Evolutionary conservation across 2,113 vertebrate genomes (phyloP), one percentile per base, ranked within the genome.

Genomic region (Myotis davidii): DNA sequence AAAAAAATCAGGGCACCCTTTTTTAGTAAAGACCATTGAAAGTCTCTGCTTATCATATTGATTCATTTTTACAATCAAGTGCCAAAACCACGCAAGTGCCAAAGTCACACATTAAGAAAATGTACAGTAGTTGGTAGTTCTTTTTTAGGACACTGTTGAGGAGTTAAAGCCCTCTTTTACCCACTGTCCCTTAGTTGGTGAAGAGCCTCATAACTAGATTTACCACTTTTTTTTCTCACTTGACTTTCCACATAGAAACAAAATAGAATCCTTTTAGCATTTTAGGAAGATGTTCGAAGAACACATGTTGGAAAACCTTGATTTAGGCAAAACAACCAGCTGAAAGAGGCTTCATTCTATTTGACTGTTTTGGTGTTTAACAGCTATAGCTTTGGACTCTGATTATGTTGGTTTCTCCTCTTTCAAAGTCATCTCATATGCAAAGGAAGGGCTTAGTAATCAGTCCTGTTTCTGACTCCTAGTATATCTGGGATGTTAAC

Each of bases 191-290:
- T 48, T 64, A 45, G 39, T 13, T 88, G 27, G 12, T 42, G 27
- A 92, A 82, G 37, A 87, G 6, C 74, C 50, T 82, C n/a, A 42
- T 52, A 59, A 69, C 13, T 69, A 17, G 32, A 84, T 29, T 11
- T 39, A 61, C 14, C 69, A 56, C 13, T 50, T 86, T 37, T 56
- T 42, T 27, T 27, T 54, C 25, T 77, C 72, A 61, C 59, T 59
- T 94, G 45, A 61, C 61, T 89, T 86, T 59, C 77, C 70, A 81
- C 70, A 90, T 13, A 88, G 76, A 93, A 93, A 67, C 81, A 86
- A 93, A 93, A 79, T 14, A 64, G 39, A 85, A 90, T 92, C 37
- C 13, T 69, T 42, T 87, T 16, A 86, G 70, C 25, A 17, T 59
- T 56, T 34, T 69, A 76, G n/a, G 52, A 67, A 93, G 14, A 81